A percentile compares a stretch with the other conserved stretches of the same genome.
phyloP scores from a whole-genome alignment of 2,888 invertebrate species.

The Siphlonurus alternatus region DNA sequence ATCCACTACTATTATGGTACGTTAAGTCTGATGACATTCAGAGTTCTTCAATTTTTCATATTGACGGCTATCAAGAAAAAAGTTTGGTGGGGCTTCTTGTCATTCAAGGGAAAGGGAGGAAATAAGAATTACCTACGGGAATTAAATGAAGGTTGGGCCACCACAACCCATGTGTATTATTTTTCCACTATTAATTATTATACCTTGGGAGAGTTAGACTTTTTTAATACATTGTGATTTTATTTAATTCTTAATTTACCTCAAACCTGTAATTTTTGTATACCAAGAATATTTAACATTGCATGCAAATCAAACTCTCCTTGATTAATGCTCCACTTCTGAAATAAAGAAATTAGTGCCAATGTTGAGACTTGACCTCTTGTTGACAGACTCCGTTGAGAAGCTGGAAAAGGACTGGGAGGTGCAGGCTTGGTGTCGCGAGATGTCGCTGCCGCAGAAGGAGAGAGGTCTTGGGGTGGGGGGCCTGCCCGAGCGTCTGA shows the following conservation, averaged over 20 bases:
- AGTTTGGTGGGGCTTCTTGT: background rate
- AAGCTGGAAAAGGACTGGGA: slow-evolving; percentile 20
- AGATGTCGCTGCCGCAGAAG: slow-evolving; percentile 20
- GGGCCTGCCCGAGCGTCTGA: slow-evolving; percentile 19
- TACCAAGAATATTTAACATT: no score
- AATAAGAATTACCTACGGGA: background rate
- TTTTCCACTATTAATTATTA: no score
- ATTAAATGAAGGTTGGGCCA: background rate
- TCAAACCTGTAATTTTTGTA: no score
- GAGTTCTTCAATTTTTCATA: background rate
- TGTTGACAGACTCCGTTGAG: slow-evolving; percentile 21
- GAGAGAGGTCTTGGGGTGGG: slow-evolving; percentile 21
- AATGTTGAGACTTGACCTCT: background rate
- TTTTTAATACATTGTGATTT: no score
- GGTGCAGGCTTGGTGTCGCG: slow-evolving; percentile 22
- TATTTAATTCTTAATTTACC: no score
- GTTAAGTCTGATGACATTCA: background rate
- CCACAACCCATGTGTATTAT: no score
- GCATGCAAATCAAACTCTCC: no score
- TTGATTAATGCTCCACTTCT: no score
- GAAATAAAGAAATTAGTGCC: no score
- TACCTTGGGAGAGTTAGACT: no score
- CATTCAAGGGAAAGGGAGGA: background rate
- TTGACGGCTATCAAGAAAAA: background rate
- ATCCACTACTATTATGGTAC: slow-evolving; percentile 27